Conservation (phyloP, 1,140 invertebrate species). For the Elymnias hypermnestra region DNA sequence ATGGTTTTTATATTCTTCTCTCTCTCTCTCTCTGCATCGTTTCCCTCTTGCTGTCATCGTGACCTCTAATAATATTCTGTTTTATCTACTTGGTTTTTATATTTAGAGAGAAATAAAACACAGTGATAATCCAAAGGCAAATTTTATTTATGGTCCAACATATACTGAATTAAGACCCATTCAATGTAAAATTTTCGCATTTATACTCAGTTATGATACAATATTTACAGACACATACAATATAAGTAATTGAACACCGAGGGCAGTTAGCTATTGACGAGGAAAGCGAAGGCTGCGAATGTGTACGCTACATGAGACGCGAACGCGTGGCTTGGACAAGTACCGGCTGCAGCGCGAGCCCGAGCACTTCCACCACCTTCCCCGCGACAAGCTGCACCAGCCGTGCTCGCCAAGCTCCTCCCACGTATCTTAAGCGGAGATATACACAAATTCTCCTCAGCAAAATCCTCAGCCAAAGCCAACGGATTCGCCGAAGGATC, state of each 20-base stretch:
- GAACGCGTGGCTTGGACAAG: slow-evolving; percentile 30
- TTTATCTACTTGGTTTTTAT: too few species aligned
- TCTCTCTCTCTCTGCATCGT: too few species aligned
- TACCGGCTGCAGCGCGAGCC: slow-evolving; percentile 51
- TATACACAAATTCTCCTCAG: slow-evolving; percentile 88
- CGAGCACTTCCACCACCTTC: slow-evolving; percentile 57
- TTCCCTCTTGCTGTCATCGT: too few species aligned
- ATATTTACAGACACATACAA: slow-evolving; percentile 69
- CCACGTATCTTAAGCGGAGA: slow-evolving; percentile 89
- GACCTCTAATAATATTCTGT: too few species aligned
- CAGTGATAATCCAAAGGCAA: slow-evolving; percentile 51
- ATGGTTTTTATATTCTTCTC: too few species aligned
- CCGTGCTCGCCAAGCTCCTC: slow-evolving; percentile 81
- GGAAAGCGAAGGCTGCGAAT: slow-evolving; percentile 43
- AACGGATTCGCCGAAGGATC: slow-evolving; percentile 84
- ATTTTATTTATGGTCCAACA: slow-evolving; percentile 72
- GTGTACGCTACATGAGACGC: slow-evolving; percentile 37
- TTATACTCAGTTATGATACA: slow-evolving; percentile 64
- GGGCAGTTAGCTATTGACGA: slow-evolving; percentile 55
- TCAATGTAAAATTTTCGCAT: slow-evolving; percentile 71
- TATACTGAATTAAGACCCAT: slow-evolving; percentile 73
- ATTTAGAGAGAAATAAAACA: slow-evolving; percentile 31
- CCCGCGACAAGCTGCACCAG: slow-evolving; percentile 77
- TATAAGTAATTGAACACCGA: slow-evolving; percentile 56
- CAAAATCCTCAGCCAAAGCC: slow-evolving; percentile 83